Conservation (phyloP, 1,140 invertebrate species). For the Plodia interpunctella region DNA sequence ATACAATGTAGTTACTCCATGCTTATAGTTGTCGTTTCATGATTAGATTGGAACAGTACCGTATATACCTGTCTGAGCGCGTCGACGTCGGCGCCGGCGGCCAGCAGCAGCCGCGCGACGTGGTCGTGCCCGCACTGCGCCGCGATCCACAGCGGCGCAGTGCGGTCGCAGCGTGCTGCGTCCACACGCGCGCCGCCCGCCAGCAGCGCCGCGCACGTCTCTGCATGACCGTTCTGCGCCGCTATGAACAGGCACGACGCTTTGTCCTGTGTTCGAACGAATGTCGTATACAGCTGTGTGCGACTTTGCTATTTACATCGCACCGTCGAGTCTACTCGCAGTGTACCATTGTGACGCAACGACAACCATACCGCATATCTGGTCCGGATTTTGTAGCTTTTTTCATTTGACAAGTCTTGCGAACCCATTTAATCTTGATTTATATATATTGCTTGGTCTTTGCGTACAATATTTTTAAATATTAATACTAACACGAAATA, state of each 20-base stretch:
- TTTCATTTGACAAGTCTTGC: no score
- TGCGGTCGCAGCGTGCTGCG: slow-evolving; percentile 82
- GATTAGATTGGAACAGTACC: not conserved
- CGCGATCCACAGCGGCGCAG: slow-evolving; percentile 94
- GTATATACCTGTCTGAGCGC: slow-evolving; percentile 84
- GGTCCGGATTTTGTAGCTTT: no score
- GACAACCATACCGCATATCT: no score
- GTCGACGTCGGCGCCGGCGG: slow-evolving; percentile 88
- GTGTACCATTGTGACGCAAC: no score
- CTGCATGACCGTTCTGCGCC: slow-evolving; percentile 91
- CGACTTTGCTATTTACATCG: no score
- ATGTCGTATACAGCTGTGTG: no score
- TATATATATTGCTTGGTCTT: no score
- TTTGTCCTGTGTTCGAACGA: slow-evolving; percentile 81
- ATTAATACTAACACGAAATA: no score
- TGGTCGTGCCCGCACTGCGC: slow-evolving; percentile 94
- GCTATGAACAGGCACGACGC: slow-evolving; percentile 94
- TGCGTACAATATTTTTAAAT: no score
- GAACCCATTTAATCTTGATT: no score
- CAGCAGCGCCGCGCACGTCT: slow-evolving; percentile 83
- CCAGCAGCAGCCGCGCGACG: slow-evolving; percentile 86
- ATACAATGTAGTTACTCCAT: not conserved
- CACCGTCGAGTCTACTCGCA: no score
- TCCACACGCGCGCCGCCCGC: slow-evolving; percentile 84
- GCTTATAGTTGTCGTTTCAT: no score